Conservation (phyloP, 2,888 invertebrate species). For the Lamellibrachia satsuma region DNA sequence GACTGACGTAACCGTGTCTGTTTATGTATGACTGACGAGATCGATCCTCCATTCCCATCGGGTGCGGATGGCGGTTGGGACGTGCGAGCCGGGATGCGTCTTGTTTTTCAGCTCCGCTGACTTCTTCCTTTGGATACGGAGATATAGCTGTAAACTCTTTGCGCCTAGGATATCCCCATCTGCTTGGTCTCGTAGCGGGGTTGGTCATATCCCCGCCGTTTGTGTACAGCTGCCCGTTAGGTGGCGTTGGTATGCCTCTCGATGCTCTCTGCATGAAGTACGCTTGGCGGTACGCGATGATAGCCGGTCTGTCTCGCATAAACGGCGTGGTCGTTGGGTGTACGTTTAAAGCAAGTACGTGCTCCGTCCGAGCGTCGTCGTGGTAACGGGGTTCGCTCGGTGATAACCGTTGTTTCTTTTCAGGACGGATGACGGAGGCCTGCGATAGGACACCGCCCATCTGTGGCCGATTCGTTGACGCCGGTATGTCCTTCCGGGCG, state of each 20-base stretch:
- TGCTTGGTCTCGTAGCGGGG: background rate
- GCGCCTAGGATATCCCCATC: background rate
- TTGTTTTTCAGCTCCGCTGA: background rate
- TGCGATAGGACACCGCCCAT: background rate
- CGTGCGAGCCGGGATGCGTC: background rate
- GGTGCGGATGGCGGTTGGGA: background rate
- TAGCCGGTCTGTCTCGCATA: background rate
- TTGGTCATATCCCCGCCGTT: background rate
- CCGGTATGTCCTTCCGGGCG: background rate
- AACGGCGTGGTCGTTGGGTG: background rate
- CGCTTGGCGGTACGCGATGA: background rate
- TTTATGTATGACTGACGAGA: background rate
- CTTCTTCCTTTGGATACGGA: background rate
- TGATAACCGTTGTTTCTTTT: background rate
- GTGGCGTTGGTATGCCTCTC: background rate
- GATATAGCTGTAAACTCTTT: background rate
- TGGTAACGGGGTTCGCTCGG: background rate
- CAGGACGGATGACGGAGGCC: background rate
- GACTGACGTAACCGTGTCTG: background rate
- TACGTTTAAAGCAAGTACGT: background rate
- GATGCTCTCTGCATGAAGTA: background rate
- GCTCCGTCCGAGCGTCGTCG: background rate
- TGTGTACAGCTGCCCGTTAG: background rate
- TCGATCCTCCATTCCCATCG: background rate
- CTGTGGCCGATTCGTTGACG: background rate